Base-by-base conservation (phyloP, 2,113 vertebrate genomes). In the Acanthisitta chloris region DNA sequence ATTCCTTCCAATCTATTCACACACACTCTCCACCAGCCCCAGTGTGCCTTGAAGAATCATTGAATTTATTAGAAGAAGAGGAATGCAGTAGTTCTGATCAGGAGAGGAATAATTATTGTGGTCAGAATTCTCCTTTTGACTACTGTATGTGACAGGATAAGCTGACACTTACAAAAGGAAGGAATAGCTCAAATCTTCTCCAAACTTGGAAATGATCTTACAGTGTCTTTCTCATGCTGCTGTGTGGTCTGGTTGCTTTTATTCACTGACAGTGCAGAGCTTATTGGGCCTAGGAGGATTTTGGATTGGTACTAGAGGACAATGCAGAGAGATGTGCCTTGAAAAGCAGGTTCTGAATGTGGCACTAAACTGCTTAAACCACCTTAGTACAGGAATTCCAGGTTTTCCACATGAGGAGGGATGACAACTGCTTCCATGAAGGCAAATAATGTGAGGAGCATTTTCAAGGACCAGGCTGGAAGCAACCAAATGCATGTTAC, bases 381-480 rank as follows among this genome's bases (percentile, higher is more conserved):
- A 34, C 14, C 10, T 73, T 42, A 38, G 31, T 42, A 36, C 25
- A 42, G 81, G 81, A 78, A 28, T 54, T 58, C 10, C n/a, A 4
- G 21, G 16, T 67, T 61, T 83, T 42, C 49, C 17, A 17, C 19
- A 6, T 54, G 12, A 49, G 52, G 21, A 66, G 42, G 24, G 45
- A 71, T 59, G 66, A 20, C 21, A 70, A 0, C 28, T 49, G 7
- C 17, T 73, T 66, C 54, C 5, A 3, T 28, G 23, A 36, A 79
- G 66, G 45, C 52, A 76, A 28, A 8, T 59, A 34, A 10, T 28
- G 5, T 38, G 25, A 40, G 23, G 64, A 86, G 34, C 17, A 15
- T 79, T 82, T 93, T 90, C 40, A 67, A 62, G 91, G 76, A 69
- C 34, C 25, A 36, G 17, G 67, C 62, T 93, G 82, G 72, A 92